A percentile compares a stretch with the other conserved stretches of the same genome.
These are phyloP conservation scores for Leptinotarsa undecemlineata DNA, from an alignment of 1,140 invertebrate species.

Conservation along the genomic window DNA sequence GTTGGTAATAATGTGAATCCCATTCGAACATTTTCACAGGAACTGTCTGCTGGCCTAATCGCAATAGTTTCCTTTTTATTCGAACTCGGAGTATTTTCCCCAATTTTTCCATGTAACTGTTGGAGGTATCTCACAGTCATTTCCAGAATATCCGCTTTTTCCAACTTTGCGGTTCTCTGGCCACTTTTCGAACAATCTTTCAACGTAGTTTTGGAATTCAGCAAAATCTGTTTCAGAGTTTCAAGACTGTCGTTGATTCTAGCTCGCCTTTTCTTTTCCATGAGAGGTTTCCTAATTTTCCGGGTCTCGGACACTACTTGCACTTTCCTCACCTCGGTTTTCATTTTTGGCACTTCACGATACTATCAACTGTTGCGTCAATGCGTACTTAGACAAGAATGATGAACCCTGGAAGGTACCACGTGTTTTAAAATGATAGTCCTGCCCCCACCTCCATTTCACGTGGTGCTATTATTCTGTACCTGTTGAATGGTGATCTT, in stretches of 20 bases:
- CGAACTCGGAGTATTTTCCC: slow-evolving; percentile 17
- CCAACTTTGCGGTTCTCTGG: slow-evolving; percentile 62
- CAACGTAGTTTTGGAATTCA: slow-evolving; percentile 58
- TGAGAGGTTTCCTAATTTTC: slow-evolving; percentile 67
- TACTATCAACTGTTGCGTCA: background rate
- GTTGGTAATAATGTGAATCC: slow-evolving; percentile 49
- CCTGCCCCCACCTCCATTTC: slow-evolving; percentile 26
- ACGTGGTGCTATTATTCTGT: slow-evolving; percentile 10
- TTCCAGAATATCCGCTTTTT: slow-evolving; percentile 72
- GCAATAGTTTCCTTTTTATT: slow-evolving; percentile 22
- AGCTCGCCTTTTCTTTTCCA: slow-evolving; percentile 70
- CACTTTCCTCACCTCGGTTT: slow-evolving; percentile 27
- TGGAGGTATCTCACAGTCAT: slow-evolving; percentile 67
- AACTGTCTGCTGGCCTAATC: slow-evolving; percentile 40
- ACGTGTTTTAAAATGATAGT: slow-evolving; percentile 33
- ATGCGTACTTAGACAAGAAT: slow-evolving; percentile 20
- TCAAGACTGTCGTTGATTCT: slow-evolving; percentile 70
- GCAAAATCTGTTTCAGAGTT: slow-evolving; percentile 64
- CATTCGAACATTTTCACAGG: slow-evolving; percentile 32
- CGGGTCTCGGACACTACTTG: slow-evolving; percentile 32
- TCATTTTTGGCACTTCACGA: slow-evolving; percentile 29
- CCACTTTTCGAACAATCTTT: slow-evolving; percentile 40
- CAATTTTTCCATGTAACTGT: slow-evolving; percentile 52
- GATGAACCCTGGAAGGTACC: slow-evolving; percentile 17
- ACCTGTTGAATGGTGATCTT: slow-evolving; percentile 30